Evolutionary conservation across 1,140 invertebrate genomes (phyloP), one percentile per base, ranked within the genome.

Genomic region (Amphibalanus amphitrite): DNA sequence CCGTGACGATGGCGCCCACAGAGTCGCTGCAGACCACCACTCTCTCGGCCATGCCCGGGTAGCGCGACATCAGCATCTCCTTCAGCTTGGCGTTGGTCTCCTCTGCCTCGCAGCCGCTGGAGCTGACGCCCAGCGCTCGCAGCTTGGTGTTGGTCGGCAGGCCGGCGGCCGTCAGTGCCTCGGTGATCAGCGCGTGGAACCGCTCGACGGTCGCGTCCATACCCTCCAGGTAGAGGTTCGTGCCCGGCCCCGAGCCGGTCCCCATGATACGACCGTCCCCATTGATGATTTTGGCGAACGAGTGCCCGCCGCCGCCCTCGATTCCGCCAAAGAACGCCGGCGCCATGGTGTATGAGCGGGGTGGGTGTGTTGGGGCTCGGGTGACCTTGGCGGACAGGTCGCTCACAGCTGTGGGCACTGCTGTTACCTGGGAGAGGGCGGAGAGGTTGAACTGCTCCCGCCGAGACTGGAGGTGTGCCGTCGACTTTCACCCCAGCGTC

Each of bases 91-190:
- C 94, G 79, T 95, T 95, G 15, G 86, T 87, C 74, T 87, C 86
- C 69, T 77, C 90, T 87, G 92, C 86, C 80, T 93, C 92, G 76
- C 92, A 94, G 28, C 93, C 94, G 77, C 92, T 95, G 40, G 47
- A 59, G 47, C 47, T 59, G 47, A 59, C 25, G 13, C 47, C 47
- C 47, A 59, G 13, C 25, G 47, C 47, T 25, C 25, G 13, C 47
- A 59, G 13, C 25, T 25, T 13, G 47, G 13, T 59, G 47, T 59
- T 25, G 47, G 13, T 15, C 13, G 13, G 13, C 25, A 25, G 13
- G 25, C 17, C 26, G 3, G 65, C 65, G 3, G n/a, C 65, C 10
- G n/a, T 17, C 28, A 67, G 28, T 0, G 65, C 65, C 26, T 67
- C n/a, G n/a, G n/a, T 10, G 10, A 67, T 10, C 65, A 67, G 28